These are phyloP conservation scores for Phocoena phocoena DNA, from an alignment of 2,113 vertebrate species.

Conservation along the genomic window DNA sequence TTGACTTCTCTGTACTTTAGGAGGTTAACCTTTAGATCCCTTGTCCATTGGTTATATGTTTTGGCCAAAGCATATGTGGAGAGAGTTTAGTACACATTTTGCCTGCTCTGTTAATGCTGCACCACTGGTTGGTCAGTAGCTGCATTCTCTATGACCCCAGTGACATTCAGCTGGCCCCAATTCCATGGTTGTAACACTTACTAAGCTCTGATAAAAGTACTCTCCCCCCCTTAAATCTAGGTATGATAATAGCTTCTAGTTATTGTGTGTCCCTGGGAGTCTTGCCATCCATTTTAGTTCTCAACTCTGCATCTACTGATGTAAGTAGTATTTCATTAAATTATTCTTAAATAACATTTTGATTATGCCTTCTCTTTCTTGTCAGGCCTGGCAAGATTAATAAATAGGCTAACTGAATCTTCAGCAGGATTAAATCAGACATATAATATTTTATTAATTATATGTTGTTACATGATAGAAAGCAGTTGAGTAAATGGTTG, in stretches of 20 bases:
- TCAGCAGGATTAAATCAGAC: background rate
- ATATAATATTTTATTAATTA: slow-evolving; percentile 6
- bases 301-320: background rate
- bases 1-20: background rate
- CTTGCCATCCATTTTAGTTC: background rate
- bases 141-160: background rate
- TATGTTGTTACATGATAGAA: background rate
- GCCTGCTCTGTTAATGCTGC: background rate
- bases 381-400: background rate
- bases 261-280: background rate
- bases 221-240: background rate
- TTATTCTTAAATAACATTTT: background rate
- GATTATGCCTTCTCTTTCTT: background rate
- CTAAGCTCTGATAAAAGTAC: background rate
- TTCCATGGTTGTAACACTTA: background rate
- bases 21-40: background rate
- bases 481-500: background rate
- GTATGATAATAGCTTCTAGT: background rate
- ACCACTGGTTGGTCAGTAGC: background rate
- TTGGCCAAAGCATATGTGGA: background rate
- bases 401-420: background rate
- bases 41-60: background rate
- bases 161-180: background rate
- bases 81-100: background rate
- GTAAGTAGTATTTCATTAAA: background rate